Conservation (phyloP, 1,140 invertebrate genomes). For the Pachypeltis micranthus region DNA sequence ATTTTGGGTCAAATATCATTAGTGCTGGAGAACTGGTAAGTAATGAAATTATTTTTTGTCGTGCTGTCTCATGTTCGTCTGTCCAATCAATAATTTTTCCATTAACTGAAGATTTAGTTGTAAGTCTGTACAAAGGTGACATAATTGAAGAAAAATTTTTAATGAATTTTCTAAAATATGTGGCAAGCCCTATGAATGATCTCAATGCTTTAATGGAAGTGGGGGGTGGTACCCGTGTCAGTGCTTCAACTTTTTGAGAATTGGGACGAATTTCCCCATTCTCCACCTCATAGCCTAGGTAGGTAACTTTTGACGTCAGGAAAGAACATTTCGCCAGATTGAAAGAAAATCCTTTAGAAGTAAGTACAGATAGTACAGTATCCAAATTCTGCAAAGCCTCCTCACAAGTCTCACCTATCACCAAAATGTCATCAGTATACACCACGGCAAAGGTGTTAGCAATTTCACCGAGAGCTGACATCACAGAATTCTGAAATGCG, state of each 20-base stretch:
- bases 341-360: slow-evolving; percentile 11
- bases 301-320: slow-evolving; percentile 27
- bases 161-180: slow-evolving; percentile 31
- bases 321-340: slow-evolving; percentile 31
- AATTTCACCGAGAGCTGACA: slow-evolving; percentile 16
- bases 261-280: slow-evolving; percentile 24
- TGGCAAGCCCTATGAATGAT: slow-evolving; percentile 26
- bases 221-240: slow-evolving; percentile 24
- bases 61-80: not conserved
- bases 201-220: slow-evolving; percentile 27
- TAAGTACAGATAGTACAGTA: slow-evolving; percentile 12
- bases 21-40: slow-evolving; percentile 29
- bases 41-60: not conserved
- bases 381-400: slow-evolving; percentile 10
- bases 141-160: slow-evolving; percentile 27
- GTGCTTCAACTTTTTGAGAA: slow-evolving; percentile 21
- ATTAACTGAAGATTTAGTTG: not conserved
- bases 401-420: slow-evolving; percentile 6
- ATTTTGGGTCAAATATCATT: slow-evolving; percentile 30
- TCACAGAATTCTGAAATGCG: slow-evolving; percentile 35
- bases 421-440: not conserved
- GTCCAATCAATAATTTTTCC: not conserved
- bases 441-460: not conserved
- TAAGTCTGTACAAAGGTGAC: slow-evolving; percentile 24
- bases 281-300: slow-evolving; percentile 28